Base-by-base conservation (phyloP, 2,888 invertebrate species). In the Eustalomyia histrio region DNA sequence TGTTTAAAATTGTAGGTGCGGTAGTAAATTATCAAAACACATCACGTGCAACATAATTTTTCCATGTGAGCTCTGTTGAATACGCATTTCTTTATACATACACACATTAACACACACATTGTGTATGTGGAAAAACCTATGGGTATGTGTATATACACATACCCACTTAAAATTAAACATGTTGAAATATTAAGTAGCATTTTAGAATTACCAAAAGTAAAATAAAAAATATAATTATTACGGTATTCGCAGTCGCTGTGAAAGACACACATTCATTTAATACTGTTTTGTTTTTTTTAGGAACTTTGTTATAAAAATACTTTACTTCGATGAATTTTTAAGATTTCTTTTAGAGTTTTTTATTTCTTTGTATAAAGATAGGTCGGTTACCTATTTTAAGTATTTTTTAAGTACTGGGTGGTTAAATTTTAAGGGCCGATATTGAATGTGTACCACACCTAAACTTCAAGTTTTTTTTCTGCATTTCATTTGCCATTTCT, bases 31-130 rank as follows among this genome's bases (percentile, higher is more conserved):
- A 84, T 86, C 83, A 88, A 87, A 87, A 87, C 88, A 80, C 84
- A 87, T 88, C 88, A 88, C 88, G 88, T 88, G 88, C 88, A 88
- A 86, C 88, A 88, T 87, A 88, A 88, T 87, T 88, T 87, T 88
- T 88, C 88, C 88, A 83, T 85, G 86, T 86, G 87, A 88, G 87
- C 87, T 87, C 86, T 76, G 80, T 39, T 63, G 18, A 72, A 80
- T 76, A 73, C 76, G 81, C 87, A 78, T 67, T 81, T 57, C 12
- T 74, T 35, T 35, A 57, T 21, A 53, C 29, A 50, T n/a, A 43
- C 16, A 61, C 33, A 53, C 18, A 57, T 1, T 3, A 2, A 21
- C 21, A 6, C 21, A 57, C 43, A 18, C 16, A 35, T 5, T 14
- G 29, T 60, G 18, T 39, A 16, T 24, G 7, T 6, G 4, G 29